Conservation (phyloP, 2,797 vertebrate species). For the Smutsia temminckii region DNA sequence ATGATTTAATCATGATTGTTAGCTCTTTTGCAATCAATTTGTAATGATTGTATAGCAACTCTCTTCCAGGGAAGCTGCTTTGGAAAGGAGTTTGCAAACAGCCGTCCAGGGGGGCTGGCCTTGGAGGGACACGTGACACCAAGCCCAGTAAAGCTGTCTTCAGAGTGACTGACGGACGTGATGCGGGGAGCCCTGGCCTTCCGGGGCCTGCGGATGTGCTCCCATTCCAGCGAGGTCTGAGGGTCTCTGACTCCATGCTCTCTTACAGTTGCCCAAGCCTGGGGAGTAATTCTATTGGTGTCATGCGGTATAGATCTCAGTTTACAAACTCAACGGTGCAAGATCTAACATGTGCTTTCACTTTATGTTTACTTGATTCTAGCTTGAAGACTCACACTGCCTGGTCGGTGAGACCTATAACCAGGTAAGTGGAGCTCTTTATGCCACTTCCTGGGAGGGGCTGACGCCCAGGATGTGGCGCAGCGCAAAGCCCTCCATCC, state of each 20-base stretch:
- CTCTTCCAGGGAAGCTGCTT: conserved; percentile 88
- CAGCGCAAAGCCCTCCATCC: background rate
- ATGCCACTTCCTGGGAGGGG: background rate
- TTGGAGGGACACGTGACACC: conserved; percentile 81
- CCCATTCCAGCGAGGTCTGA: background rate
- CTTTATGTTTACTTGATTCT: background rate
- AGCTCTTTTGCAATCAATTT: conserved; percentile 99
- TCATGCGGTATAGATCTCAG: background rate
- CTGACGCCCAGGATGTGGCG: too few relatives aligned
- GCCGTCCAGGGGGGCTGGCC: conserved; percentile 83
- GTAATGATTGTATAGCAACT: conserved; percentile 99
- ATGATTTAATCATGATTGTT: conserved; percentile 99
- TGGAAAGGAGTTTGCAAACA: conserved; percentile 92
- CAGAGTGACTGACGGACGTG: background rate
- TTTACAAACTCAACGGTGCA: background rate
- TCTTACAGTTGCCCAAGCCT: too few relatives aligned
- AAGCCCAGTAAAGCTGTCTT: conserved; percentile 83
- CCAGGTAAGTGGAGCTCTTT: background rate
- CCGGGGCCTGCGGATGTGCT: background rate
- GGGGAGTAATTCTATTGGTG: background rate
- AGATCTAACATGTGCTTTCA: background rate
- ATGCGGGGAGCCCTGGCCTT: background rate
- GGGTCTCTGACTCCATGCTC: background rate
- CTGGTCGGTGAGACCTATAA: background rate
- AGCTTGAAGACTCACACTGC: background rate